A percentile compares a stretch with the other conserved stretches of the same genome.
phyloP scores from a whole-genome alignment of 2,797 vertebrate species.

The Crypturellus tataupa region DNA sequence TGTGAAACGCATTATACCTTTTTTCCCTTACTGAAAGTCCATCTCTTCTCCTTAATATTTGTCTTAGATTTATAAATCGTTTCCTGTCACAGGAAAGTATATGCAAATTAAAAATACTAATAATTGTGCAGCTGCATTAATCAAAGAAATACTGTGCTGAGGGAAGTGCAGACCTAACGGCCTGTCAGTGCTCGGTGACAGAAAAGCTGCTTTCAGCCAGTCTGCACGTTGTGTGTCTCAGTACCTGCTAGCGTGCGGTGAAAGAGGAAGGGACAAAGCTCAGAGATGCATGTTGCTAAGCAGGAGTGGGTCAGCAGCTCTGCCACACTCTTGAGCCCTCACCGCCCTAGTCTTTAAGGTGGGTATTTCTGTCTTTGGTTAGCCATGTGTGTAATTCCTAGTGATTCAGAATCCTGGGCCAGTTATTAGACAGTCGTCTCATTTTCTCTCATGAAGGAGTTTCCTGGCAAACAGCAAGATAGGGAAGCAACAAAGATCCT shows the following conservation, averaged over 20 bases:
- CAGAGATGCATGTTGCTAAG: not conserved
- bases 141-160: slow-evolving; percentile 48
- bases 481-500: not conserved
- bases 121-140: slow-evolving; percentile 55
- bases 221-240: not conserved
- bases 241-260: slow-evolving; percentile 7
- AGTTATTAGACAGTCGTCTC: not conserved
- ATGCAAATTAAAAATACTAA: not conserved
- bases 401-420: not conserved
- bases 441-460: not conserved
- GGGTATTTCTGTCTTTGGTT: not conserved
- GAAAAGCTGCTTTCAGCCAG: slow-evolving; percentile 56
- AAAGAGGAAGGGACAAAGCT: not conserved
- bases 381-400: not conserved
- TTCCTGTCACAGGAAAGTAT: slow-evolving; percentile 22
- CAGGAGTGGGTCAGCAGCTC: not conserved
- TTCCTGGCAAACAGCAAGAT: not conserved
- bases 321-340: not conserved
- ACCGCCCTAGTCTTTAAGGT: not conserved
- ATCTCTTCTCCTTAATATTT: slow-evolving; percentile 37
- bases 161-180: slow-evolving; percentile 67
- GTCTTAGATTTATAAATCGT: slow-evolving; percentile 45
- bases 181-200: slow-evolving; percentile 37
- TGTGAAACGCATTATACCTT: slow-evolving; percentile 30
- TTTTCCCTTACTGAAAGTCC: not conserved